Evolutionary conservation across 2,797 vertebrate species (phyloP).

Genomic region (Anguilla marmorata): DNA sequence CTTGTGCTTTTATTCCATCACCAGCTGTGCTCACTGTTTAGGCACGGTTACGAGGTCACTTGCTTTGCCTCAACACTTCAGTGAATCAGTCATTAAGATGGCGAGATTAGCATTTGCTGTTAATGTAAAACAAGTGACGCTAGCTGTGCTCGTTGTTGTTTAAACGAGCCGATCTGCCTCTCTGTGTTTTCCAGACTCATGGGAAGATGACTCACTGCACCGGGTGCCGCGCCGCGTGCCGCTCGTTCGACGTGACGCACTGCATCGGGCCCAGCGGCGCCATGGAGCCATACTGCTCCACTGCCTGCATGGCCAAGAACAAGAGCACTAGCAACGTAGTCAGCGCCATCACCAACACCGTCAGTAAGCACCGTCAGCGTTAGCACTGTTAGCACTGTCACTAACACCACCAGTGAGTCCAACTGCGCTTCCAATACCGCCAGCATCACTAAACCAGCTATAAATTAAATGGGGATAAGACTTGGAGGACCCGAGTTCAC

Average conservation of each 20-base stretch:
- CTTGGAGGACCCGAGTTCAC: no score
- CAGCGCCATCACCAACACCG: background rate
- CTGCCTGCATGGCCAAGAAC: slow-evolving; percentile 93
- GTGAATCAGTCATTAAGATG: no score
- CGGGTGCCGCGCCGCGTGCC: slow-evolving; percentile 90
- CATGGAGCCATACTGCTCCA: slow-evolving; percentile 94
- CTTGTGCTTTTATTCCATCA: no score
- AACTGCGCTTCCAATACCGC: background rate
- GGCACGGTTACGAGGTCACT: no score
- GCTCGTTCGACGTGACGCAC: slow-evolving; percentile 93
- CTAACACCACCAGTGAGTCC: background rate
- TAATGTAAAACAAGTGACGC: background rate
- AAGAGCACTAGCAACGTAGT: slow-evolving; percentile 70
- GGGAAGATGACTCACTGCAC: slow-evolving; percentile 90
- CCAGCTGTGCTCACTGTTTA: no score
- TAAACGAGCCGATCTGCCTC: background rate
- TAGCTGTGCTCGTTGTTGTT: background rate
- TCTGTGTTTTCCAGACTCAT: slow-evolving; percentile 76
- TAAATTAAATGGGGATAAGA: no score
- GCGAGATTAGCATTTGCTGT: background rate
- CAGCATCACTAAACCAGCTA: background rate
- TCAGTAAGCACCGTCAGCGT: background rate
- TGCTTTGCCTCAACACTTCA: no score
- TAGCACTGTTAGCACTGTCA: background rate
- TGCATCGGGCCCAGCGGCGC: slow-evolving; percentile 85